These are phyloP conservation scores for Aleiodes testaceus DNA, from an alignment of 2,888 invertebrate genomes.

Conservation along the genomic window DNA sequence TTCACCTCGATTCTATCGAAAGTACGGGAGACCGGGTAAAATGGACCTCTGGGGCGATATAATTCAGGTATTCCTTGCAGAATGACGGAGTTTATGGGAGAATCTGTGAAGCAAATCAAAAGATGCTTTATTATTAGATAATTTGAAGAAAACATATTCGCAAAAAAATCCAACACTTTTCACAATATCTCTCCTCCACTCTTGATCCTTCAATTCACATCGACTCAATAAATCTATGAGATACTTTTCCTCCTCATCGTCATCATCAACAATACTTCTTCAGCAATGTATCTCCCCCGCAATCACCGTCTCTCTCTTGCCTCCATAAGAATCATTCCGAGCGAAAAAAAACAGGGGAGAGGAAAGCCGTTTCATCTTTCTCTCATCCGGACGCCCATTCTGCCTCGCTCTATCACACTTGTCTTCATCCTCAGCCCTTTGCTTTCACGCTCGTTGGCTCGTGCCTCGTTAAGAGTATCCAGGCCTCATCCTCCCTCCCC, in stretches of 20 bases:
- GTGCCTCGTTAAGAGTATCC: constrained; percentile 47
- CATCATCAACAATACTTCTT: constrained; percentile 7
- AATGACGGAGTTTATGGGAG: too few relatives aligned
- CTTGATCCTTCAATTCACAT: constrained; percentile 18
- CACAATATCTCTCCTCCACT: neutral
- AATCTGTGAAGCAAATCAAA: too few relatives aligned
- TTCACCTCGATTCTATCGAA: constrained; percentile 1
- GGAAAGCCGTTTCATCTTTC: constrained; percentile 11
- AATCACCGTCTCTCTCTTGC: neutral
- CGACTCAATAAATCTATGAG: constrained; percentile 14
- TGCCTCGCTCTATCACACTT: constrained; percentile 37
- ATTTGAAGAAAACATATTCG: too few relatives aligned
- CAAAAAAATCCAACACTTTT: neutral
- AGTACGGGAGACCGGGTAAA: neutral
- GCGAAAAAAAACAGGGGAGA: neutral
- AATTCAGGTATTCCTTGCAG: too few relatives aligned
- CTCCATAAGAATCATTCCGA: neutral
- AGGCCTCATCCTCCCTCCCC: constrained; percentile 26
- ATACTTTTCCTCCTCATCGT: constrained; percentile 10
- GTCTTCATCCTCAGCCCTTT: constrained; percentile 38
- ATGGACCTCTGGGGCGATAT: too few relatives aligned
- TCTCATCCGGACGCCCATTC: constrained; percentile 23
- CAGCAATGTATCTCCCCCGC: neutral
- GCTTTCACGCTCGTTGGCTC: constrained; percentile 47
- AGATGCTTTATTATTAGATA: too few relatives aligned